phyloP scores from a whole-genome alignment of 2,888 invertebrate genomes.

The Isoperla grammatica region DNA sequence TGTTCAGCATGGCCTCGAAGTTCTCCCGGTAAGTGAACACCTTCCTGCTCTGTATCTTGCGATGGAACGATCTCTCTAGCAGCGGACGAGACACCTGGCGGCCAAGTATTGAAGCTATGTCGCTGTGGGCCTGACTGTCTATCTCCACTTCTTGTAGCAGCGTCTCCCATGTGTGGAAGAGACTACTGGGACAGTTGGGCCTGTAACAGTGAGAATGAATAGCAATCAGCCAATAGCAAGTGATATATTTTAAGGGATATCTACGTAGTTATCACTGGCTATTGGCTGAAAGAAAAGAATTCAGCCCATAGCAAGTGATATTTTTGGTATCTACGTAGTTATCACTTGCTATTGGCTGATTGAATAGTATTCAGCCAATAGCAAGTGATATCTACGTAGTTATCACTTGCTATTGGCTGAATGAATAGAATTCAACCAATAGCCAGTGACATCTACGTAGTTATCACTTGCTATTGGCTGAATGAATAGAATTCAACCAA shows the following conservation, averaged over 20 bases:
- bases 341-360: too few species aligned
- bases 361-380: too few species aligned
- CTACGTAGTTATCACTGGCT: too few species aligned
- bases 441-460: too few species aligned
- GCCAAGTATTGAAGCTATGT: slow-evolving; percentile 73
- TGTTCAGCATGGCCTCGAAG: slow-evolving; percentile 79
- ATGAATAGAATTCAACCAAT: too few species aligned
- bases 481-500: too few species aligned
- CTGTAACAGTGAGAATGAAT: slow-evolving; percentile 44
- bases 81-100: slow-evolving; percentile 75
- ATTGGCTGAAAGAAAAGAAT: background rate
- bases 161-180: slow-evolving; percentile 88
- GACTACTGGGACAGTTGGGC: slow-evolving; percentile 70
- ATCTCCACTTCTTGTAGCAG: slow-evolving; percentile 86
- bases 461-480: too few species aligned
- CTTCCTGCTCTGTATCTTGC: slow-evolving; percentile 87
- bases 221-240: too few species aligned
- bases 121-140: slow-evolving; percentile 78
- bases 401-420: too few species aligned
- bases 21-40: slow-evolving; percentile 86
- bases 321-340: too few species aligned
- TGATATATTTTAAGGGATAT: background rate
- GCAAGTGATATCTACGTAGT: too few species aligned
- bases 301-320: background rate
- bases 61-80: slow-evolving; percentile 79